These are phyloP conservation scores for Oncorhynchus kisutch DNA, from an alignment of 2,113 vertebrate genomes.

Conservation along the genomic window DNA sequence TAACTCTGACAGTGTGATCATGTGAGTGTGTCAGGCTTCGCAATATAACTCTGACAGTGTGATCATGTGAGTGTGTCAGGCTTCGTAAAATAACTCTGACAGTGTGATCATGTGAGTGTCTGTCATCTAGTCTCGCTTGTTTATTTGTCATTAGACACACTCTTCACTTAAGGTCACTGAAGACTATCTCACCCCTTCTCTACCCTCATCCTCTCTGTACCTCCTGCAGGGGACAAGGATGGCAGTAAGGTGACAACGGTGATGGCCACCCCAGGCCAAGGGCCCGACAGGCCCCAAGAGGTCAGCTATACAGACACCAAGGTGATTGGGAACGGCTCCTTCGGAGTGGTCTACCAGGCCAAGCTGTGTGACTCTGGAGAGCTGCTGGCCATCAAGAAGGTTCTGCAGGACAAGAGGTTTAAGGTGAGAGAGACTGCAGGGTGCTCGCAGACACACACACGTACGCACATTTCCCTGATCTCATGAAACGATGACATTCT, in stretches of 20 bases:
- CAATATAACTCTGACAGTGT: too few relatives aligned
- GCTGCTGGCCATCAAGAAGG: constrained; percentile 98
- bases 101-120: too few relatives aligned
- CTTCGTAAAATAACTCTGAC: too few relatives aligned
- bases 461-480: too few relatives aligned
- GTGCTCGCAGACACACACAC: too few relatives aligned
- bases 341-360: constrained; percentile 98
- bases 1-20: too few relatives aligned
- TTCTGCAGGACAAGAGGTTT: constrained; percentile 98
- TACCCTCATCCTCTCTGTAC: neutral
- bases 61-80: too few relatives aligned
- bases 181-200: neutral
- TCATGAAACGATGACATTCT: too few relatives aligned
- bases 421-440: constrained; percentile 80
- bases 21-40: too few relatives aligned
- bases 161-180: too few relatives aligned
- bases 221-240: constrained; percentile 89
- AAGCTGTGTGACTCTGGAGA: constrained; percentile 98
- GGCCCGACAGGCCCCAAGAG: constrained; percentile 96
- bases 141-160: too few relatives aligned
- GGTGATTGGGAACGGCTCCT: constrained; percentile 98
- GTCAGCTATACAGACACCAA: constrained; percentile 99
- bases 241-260: constrained; percentile 98
- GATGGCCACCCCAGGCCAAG: constrained; percentile 96
- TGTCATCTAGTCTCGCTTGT: too few relatives aligned